Percentiles rank a stretch among this genome's conserved stretches.
Evolutionary conservation across 2,888 invertebrate genomes (phyloP).

Genomic region (Cerastis leucographa): DNA sequence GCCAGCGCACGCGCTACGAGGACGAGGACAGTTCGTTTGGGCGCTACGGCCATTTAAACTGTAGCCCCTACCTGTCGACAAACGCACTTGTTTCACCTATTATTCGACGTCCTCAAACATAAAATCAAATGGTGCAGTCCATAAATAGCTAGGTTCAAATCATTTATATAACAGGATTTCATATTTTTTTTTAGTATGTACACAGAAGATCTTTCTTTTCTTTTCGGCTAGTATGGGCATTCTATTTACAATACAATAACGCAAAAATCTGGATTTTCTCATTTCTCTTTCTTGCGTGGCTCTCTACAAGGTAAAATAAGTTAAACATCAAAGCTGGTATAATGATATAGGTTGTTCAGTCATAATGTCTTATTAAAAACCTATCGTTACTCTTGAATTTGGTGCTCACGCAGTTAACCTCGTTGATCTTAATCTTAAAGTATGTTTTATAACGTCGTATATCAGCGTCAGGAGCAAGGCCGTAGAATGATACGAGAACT

Average conservation of each 20-base stretch:
- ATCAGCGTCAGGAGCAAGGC: constrained; percentile 76
- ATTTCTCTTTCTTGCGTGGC: neutral
- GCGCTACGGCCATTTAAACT: constrained; percentile 82
- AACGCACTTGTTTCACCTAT: constrained; percentile 70
- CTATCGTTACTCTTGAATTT: constrained; percentile 41
- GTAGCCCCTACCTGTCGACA: constrained; percentile 76
- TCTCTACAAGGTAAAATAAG: neutral
- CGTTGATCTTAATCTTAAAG: constrained; percentile 73
- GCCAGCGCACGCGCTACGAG: constrained; percentile 78
- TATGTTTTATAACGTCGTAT: constrained; percentile 74
- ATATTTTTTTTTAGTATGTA: neutral
- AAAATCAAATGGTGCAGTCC: neutral
- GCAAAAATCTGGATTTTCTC: neutral
- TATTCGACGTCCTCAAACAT: constrained; percentile 47
- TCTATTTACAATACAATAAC: too few species aligned
- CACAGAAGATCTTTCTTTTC: neutral
- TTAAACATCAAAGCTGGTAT: neutral
- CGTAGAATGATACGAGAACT: constrained; percentile 71
- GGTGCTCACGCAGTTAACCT: constrained; percentile 67
- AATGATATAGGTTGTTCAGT: neutral
- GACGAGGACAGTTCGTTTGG: constrained; percentile 80
- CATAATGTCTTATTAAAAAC: constrained; percentile 25
- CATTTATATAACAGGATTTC: neutral
- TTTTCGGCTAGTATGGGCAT: neutral
- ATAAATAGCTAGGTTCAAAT: constrained; percentile 16